Base-by-base conservation (phyloP, 2,888 invertebrate genomes). In the Leptogaster cylindrica region DNA sequence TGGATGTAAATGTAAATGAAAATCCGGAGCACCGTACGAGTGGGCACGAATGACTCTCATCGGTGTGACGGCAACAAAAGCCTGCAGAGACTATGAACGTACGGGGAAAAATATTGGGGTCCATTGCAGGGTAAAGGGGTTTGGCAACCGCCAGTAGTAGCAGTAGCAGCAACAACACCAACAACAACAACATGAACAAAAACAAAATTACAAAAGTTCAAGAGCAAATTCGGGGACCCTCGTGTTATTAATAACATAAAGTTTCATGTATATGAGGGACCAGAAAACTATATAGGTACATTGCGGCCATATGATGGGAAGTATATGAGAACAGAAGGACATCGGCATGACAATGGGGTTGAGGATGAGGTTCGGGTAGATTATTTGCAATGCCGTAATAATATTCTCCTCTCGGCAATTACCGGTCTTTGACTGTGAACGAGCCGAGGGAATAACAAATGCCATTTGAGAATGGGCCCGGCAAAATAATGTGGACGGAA, bases 161-260 rank as follows among this genome's bases (percentile, higher is more conserved):
- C n/a, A n/a, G n/a, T n/a, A n/a, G n/a, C n/a, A n/a, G n/a, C n/a
- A n/a, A n/a, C n/a, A n/a, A n/a, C n/a, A n/a, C n/a, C n/a, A n/a
- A n/a, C 31, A 31, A 31, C 31, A 41, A 14, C 10, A 25, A 14
- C 36, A 31, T 8, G n/a, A 23, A 51, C 51, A 51, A 51, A 25
- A 51, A 25, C 44, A 61, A 61, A 61, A 44, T 61, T 61, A 61
- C 61, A 61, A 61, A 61, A 61, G 61, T 61, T 61, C 61, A 61
- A 61, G 61, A 61, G 61, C 61, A 44, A n/a, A 25, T 44, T 31
- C 23, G 44, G 41, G 61, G 61, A 27, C 44, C 44, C 28, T 44
- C 41, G 16, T 41, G 41, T 61, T 61, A 61, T 61, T 61, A 61
- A 61, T 61, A 61, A 61, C 61, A 61, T 61, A 61, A 61, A 61